Evolutionary conservation across 2,113 vertebrate genomes (phyloP), one percentile per base, ranked within the genome.

Genomic region (Ceyx melanurus): DNA sequence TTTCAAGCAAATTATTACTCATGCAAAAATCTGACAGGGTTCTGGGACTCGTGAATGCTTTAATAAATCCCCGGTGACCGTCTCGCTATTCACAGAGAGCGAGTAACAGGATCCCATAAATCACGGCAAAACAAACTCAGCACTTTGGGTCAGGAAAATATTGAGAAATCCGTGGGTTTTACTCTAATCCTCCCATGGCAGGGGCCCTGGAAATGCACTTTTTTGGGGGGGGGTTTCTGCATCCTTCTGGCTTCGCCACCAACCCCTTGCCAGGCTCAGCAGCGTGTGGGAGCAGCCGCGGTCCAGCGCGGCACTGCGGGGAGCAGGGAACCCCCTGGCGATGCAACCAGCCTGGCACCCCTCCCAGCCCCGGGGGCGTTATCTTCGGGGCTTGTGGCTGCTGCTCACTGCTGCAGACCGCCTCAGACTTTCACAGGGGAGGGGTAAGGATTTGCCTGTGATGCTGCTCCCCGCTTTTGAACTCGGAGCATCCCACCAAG

Each of bases 141-240:
- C 94, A 86, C 92, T 92, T 88, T 68, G 85, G 87, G 92, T 95
- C 95, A 94, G 94, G 92, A 89, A 94, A 95, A 96, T 92, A 96
- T 88, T 83, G 91, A 95, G 94, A 95, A 95, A 96, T 95, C 93
- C 4, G 8, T 72, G 92, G 85, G 86, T 84, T 97, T 96, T 91
- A 85, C 75, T 82, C 87, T 92, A 92, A 92, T 88, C 91, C 92
- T 86, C 64, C 82, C 48, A 50, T 85, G 94, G 87, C 94, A 93
- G 82, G 20, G 35, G 48, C 89, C 76, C 82, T 96, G 82, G 75
- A 96, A 95, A 91, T 85, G 84, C 81, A 42, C 22, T 45, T 77
- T 62, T 85, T 83, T 77, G 9, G 37, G 37, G 37, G 37, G 37
- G 37, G 37, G 2, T 37, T 37, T 37, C 37, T 40, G 51, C 56